Evolutionary conservation across 2,113 vertebrate species (phyloP).

Genomic region (Microcebus ravelobensis): DNA sequence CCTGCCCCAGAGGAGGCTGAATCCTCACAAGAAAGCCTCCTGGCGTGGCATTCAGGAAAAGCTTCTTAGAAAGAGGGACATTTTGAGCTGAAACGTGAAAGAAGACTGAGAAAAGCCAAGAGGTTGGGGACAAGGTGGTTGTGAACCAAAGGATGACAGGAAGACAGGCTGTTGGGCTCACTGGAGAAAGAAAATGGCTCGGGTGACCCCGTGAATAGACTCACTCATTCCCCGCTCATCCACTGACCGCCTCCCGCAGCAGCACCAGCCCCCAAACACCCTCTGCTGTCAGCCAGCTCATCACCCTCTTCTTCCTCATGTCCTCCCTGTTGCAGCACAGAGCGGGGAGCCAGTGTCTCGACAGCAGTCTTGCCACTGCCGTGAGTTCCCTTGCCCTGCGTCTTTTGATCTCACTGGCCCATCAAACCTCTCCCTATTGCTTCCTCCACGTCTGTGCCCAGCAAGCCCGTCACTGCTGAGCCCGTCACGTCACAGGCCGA

Average conservation of each 20-base stretch:
- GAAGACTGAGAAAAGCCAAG: not conserved
- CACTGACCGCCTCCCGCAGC: not conserved
- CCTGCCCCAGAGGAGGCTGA: not conserved
- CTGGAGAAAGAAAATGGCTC: not conserved
- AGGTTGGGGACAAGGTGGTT: not conserved
- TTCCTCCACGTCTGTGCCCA: not conserved
- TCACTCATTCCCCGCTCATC: not conserved
- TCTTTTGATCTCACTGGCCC: not conserved
- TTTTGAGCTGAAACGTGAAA: conserved; percentile 26
- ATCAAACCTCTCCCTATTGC: not conserved
- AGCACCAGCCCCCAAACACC: not conserved
- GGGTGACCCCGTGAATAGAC: not conserved
- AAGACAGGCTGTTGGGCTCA: not conserved
- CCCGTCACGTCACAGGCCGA: not conserved
- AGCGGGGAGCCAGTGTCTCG: not conserved
- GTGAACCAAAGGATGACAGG: not conserved
- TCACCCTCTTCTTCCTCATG: not conserved
- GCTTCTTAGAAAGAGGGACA: not conserved
- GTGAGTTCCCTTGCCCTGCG: not conserved
- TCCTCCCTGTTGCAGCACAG: not conserved
- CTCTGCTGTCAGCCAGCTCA: not conserved
- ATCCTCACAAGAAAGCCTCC: not conserved
- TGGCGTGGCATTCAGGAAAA: not conserved
- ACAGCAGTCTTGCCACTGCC: not conserved
- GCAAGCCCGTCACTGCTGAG: not conserved